Evolutionary conservation across 1,140 invertebrate genomes (phyloP).

Genomic region (Drosophila carrolli): DNA sequence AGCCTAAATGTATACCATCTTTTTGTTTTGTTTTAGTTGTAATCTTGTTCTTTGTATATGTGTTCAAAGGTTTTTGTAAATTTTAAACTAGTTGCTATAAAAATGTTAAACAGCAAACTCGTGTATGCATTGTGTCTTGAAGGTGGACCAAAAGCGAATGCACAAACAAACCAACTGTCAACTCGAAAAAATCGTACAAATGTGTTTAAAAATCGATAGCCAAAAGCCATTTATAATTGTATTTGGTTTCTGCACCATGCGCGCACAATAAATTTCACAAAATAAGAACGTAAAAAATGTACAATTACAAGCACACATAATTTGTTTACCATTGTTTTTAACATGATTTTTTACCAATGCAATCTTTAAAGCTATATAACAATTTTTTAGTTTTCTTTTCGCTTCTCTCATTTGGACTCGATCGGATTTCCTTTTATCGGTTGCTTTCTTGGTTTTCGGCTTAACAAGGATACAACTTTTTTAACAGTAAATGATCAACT

Average conservation of each 20-base stretch:
- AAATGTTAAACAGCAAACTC: slow-evolving; percentile 68
- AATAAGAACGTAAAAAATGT: slow-evolving; percentile 51
- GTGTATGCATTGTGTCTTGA: slow-evolving; percentile 57
- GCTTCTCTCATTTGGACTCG: slow-evolving; percentile 34
- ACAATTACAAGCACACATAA: slow-evolving; percentile 77
- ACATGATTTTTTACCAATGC: slow-evolving; percentile 43
- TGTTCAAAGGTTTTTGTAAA: slow-evolving; percentile 59
- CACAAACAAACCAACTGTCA: slow-evolving; percentile 49
- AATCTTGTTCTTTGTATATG: slow-evolving; percentile 41
- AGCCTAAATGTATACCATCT: slow-evolving; percentile 78
- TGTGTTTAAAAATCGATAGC: slow-evolving; percentile 50
- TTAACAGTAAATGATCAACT: slow-evolving; percentile 20
- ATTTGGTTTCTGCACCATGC: slow-evolving; percentile 33
- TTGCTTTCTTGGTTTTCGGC: slow-evolving; percentile 14
- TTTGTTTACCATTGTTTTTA: slow-evolving; percentile 31
- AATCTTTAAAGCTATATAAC: slow-evolving; percentile 64
- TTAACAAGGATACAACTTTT: slow-evolving; percentile 28
- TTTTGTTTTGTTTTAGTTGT: slow-evolving; percentile 35
- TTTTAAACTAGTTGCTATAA: slow-evolving; percentile 72
- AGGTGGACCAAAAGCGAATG: slow-evolving; percentile 63
- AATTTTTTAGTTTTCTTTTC: slow-evolving; percentile 52
- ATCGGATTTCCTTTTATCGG: slow-evolving; percentile 20
- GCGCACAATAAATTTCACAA: slow-evolving; percentile 47
- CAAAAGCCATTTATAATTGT: slow-evolving; percentile 47
- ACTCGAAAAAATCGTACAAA: slow-evolving; percentile 56